Conservation (phyloP, 2,113 vertebrate genomes). For the Nerophis lumbriciformis region DNA sequence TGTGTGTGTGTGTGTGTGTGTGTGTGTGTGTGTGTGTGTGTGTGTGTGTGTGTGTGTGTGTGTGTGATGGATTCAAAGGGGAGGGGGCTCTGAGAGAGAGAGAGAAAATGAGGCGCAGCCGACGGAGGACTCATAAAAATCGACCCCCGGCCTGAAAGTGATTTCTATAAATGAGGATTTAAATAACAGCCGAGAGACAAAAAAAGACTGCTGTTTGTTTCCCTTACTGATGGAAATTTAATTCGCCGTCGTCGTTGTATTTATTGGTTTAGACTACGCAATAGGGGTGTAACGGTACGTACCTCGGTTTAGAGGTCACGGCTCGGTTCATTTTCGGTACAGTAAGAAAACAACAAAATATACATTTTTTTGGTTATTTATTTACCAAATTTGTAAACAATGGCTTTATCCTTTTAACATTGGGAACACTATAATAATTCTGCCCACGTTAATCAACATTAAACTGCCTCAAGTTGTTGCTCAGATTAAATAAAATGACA, state of each 20-base stretch:
- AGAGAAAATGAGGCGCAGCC: conserved; percentile 62
- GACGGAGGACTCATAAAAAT: conserved; percentile 88
- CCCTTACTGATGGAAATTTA: conserved; percentile 64
- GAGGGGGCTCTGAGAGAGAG: conserved; percentile 8
- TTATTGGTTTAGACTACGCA: not conserved
- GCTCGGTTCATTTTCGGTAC: too few relatives aligned
- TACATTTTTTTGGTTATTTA: too few relatives aligned
- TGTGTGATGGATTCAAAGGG: not conserved
- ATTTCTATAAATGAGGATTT: conserved; percentile 83
- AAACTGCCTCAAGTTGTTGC: too few relatives aligned
- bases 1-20: conserved; percentile 23
- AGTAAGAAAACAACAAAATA: too few relatives aligned
- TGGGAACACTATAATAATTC: too few relatives aligned
- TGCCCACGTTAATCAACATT: too few relatives aligned
- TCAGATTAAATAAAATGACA: too few relatives aligned
- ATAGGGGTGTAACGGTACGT: too few relatives aligned
- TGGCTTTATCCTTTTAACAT: too few relatives aligned
- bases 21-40: conserved; percentile 9
- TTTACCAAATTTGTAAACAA: too few relatives aligned
- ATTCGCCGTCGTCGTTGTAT: conserved; percentile 37
- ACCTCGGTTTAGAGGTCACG: too few relatives aligned
- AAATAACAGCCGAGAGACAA: conserved; percentile 70
- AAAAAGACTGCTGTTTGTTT: conserved; percentile 47
- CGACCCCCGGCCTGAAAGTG: conserved; percentile 76
- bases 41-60: conserved; percentile 27